Conservation (phyloP, 2,888 invertebrate species). For the Chaitophorus viminalis region DNA sequence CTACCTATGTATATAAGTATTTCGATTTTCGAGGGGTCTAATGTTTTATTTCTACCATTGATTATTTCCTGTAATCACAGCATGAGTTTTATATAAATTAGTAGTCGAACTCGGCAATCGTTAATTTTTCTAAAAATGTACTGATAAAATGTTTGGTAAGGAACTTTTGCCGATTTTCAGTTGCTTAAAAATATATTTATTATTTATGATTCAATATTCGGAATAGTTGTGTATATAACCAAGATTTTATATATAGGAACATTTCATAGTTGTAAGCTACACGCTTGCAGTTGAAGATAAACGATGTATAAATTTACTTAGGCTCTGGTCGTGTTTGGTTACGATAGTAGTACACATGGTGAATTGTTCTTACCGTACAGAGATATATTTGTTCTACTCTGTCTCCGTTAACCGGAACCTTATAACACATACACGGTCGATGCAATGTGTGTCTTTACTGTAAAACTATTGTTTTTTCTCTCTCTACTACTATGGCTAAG, state of each 20-base stretch:
- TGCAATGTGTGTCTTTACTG: neutral
- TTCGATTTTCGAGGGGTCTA: too few species aligned
- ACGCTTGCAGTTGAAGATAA: neutral
- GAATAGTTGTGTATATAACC: neutral
- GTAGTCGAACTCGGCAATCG: too few species aligned
- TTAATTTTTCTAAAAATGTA: too few species aligned
- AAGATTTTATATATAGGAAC: too few species aligned
- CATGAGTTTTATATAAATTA: too few species aligned
- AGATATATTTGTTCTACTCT: constrained; percentile 14
- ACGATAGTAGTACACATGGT: neutral
- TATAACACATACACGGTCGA: neutral
- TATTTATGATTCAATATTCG: neutral
- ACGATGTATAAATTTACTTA: neutral
- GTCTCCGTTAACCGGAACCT: constrained; percentile 48
- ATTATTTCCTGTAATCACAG: too few species aligned
- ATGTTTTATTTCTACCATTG: too few species aligned
- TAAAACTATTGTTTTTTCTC: constrained; percentile 9
- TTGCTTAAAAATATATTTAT: neutral
- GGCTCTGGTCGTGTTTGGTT: constrained; percentile 10
- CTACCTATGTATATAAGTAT: too few species aligned
- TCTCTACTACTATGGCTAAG: neutral
- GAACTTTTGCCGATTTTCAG: too few species aligned
- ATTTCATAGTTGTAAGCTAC: neutral
- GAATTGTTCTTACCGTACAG: neutral
- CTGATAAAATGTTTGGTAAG: too few species aligned